Evolutionary conservation across 2,888 invertebrate genomes (phyloP).

Genomic region (Dendrolimus pini): DNA sequence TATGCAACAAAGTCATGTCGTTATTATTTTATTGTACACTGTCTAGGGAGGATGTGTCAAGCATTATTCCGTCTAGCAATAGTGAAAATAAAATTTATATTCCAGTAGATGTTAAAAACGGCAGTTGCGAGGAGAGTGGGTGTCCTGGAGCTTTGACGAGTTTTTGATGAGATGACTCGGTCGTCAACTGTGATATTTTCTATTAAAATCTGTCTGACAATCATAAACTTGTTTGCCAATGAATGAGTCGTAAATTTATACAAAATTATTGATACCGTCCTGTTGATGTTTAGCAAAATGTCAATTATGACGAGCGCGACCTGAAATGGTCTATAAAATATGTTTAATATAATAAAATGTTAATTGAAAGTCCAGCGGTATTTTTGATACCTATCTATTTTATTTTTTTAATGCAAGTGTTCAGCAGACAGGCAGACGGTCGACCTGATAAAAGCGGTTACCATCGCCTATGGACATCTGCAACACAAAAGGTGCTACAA

Average conservation of each 20-base stretch:
- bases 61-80: conserved; percentile 13
- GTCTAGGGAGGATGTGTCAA: conserved; percentile 39
- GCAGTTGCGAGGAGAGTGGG: conserved; percentile 40
- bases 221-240: conserved; percentile 34
- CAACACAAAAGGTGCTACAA: no score
- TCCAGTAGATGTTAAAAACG: conserved; percentile 60
- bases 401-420: no score
- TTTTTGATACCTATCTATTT: not conserved
- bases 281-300: not conserved
- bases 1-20: conserved; percentile 32
- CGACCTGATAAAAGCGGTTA: no score
- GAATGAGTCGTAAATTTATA: conserved; percentile 38
- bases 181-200: conserved; percentile 36
- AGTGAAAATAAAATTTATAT: conserved; percentile 53
- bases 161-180: conserved; percentile 55
- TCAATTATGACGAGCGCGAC: not conserved
- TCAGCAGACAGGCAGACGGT: no score
- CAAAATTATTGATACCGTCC: conserved; percentile 29
- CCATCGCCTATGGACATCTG: no score
- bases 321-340: no score
- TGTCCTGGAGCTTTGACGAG: conserved; percentile 51
- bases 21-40: conserved; percentile 46
- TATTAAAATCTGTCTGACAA: conserved; percentile 49
- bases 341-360: no score
- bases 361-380: not conserved